Conservation (phyloP, 2,888 invertebrate genomes). For the Drosophila mimetica region DNA sequence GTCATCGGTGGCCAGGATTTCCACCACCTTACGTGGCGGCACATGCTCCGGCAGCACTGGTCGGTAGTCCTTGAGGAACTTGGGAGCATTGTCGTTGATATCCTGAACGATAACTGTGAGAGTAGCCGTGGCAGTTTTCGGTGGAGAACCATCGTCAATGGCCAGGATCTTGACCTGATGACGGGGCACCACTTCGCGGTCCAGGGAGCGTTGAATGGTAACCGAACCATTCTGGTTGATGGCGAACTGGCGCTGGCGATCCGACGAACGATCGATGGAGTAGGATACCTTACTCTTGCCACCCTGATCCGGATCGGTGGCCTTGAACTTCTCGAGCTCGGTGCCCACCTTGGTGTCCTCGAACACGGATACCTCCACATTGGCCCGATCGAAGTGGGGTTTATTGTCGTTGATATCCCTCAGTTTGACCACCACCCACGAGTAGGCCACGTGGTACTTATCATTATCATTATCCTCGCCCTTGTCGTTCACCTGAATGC, state of each 20-base stretch:
- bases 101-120: constrained; percentile 97
- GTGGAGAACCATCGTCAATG: constrained; percentile 96
- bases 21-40: constrained; percentile 95
- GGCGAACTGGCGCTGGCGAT: constrained; percentile 96
- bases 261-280: constrained; percentile 95
- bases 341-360: constrained; percentile 97
- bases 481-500: constrained; percentile 97
- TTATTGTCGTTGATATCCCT: constrained; percentile 99
- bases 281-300: constrained; percentile 96
- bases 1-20: constrained; percentile 96
- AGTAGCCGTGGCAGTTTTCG: constrained; percentile 96
- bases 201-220: constrained; percentile 95
- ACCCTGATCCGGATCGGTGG: constrained; percentile 97
- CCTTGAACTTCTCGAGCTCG: constrained; percentile 96
- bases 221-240: constrained; percentile 98
- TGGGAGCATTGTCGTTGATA: constrained; percentile 97
- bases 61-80: constrained; percentile 95
- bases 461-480: constrained; percentile 98
- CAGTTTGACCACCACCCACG: constrained; percentile 96
- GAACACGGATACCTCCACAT: constrained; percentile 95
- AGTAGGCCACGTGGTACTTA: constrained; percentile 98
- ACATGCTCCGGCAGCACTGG: constrained; percentile 97
- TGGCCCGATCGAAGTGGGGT: constrained; percentile 96
- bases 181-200: constrained; percentile 96
- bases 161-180: constrained; percentile 98